A percentile compares a stretch with the other conserved stretches of the same genome.
Conservation (phyloP, 1,140 invertebrate genomes). For the Ditylenchus dipsaci region DNA sequence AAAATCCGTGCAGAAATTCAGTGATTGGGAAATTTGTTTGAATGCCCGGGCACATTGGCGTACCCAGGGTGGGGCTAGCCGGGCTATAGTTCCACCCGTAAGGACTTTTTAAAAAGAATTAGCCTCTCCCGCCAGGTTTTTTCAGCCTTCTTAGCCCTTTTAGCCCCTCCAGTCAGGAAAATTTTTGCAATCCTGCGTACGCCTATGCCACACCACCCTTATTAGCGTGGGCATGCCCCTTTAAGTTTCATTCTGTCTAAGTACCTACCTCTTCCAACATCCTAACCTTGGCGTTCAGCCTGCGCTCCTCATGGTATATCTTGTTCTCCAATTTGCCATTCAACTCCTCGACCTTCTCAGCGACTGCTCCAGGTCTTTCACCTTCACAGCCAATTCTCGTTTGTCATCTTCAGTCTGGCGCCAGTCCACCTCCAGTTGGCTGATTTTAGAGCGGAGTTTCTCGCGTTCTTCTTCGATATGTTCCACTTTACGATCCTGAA, state of each 20-base stretch:
- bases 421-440: constrained; percentile 19
- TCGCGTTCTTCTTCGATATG: constrained; percentile 28
- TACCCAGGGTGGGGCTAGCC: too few species aligned
- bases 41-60: too few species aligned
- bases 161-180: too few species aligned
- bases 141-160: too few species aligned
- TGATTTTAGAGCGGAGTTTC: constrained; percentile 16
- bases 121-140: too few species aligned
- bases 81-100: too few species aligned
- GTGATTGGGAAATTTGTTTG: too few species aligned
- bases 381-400: constrained; percentile 12
- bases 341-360: constrained; percentile 20
- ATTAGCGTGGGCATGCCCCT: too few species aligned
- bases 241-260: background rate
- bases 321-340: constrained; percentile 31
- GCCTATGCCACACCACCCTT: too few species aligned
- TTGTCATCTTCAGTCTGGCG: constrained; percentile 23
- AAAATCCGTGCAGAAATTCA: too few species aligned
- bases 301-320: constrained; percentile 29
- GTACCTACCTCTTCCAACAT: constrained; percentile 30
- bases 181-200: too few species aligned
- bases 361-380: constrained; percentile 22
- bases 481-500: constrained; percentile 30
- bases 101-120: too few species aligned
- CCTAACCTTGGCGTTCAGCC: constrained; percentile 20